Evolutionary conservation across 2,888 invertebrate genomes (phyloP).

Genomic region (Philopedon plagiatum): DNA sequence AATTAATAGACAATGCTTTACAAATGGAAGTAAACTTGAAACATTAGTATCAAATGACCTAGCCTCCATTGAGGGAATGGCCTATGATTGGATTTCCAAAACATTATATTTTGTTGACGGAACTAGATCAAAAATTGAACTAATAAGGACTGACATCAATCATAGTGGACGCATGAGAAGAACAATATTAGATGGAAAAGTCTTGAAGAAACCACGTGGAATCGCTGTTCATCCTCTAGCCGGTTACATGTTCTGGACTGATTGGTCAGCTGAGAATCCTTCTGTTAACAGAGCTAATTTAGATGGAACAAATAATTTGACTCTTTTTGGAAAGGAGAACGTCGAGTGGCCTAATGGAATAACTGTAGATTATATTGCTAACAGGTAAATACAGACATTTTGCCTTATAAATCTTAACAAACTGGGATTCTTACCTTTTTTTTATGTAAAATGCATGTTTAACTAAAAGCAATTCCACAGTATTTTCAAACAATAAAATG

Average conservation of each 20-base stretch:
- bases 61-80: constrained; percentile 89
- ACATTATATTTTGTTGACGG: constrained; percentile 92
- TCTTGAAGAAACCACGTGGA: constrained; percentile 70
- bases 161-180: constrained; percentile 81
- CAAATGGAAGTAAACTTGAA: constrained; percentile 75
- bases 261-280: constrained; percentile 86
- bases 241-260: constrained; percentile 90
- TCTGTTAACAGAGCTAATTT: constrained; percentile 85
- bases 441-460: too few relatives aligned
- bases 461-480: too few relatives aligned
- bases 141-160: constrained; percentile 78
- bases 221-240: constrained; percentile 87
- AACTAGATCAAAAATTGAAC: constrained; percentile 83
- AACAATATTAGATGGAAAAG: constrained; percentile 79
- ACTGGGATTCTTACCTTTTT: too few relatives aligned
- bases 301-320: constrained; percentile 80
- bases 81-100: constrained; percentile 90
- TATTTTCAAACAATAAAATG: too few relatives aligned
- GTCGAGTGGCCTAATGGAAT: constrained; percentile 91
- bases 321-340: constrained; percentile 75
- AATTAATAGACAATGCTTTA: constrained; percentile 83
- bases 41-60: constrained; percentile 82
- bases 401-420: too few relatives aligned
- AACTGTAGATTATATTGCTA: constrained; percentile 87
- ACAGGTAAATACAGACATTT: constrained; percentile 61